Conservation (phyloP, 64 coral and sea anemone species). For the Montipora capricornis region DNA sequence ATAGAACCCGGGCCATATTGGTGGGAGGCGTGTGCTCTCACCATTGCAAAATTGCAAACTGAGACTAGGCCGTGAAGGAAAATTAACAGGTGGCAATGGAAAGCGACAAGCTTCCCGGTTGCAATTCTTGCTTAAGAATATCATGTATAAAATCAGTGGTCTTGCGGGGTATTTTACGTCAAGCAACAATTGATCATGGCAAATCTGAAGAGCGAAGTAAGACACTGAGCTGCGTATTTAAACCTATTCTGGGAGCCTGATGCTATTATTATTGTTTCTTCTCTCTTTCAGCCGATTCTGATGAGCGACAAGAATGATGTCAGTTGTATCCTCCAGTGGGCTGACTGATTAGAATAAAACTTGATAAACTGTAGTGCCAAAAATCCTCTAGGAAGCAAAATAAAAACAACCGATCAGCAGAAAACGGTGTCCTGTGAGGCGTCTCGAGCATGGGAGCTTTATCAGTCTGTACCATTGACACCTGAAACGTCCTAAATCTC, state of each 20-base stretch:
- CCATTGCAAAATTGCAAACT: neutral
- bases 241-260: neutral
- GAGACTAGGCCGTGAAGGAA: slow-evolving; percentile 1
- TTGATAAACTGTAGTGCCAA: slow-evolving; percentile 1
- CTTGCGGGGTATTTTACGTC: neutral
- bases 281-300: neutral
- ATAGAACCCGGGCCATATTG: too few species aligned
- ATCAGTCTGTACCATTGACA: neutral
- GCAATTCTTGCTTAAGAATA: slow-evolving; percentile 1
- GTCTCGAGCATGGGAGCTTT: neutral
- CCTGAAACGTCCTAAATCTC: neutral
- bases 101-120: neutral
- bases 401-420: neutral
- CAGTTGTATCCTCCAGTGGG: neutral
- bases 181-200: neutral
- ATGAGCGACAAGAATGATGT: slow-evolving; percentile 1
- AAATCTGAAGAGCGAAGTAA: neutral
- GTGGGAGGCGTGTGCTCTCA: too few species aligned
- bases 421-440: slow-evolving; percentile 8
- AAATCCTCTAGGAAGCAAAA: neutral
- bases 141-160: slow-evolving; percentile 4
- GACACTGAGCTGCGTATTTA: slow-evolving; percentile 1
- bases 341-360: slow-evolving; percentile 2
- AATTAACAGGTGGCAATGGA: neutral
- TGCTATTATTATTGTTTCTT: neutral